Percentiles rank a stretch among this genome's conserved stretches.
Conservation (phyloP, 2,797 vertebrate species). For the Serranus cabrilla region DNA sequence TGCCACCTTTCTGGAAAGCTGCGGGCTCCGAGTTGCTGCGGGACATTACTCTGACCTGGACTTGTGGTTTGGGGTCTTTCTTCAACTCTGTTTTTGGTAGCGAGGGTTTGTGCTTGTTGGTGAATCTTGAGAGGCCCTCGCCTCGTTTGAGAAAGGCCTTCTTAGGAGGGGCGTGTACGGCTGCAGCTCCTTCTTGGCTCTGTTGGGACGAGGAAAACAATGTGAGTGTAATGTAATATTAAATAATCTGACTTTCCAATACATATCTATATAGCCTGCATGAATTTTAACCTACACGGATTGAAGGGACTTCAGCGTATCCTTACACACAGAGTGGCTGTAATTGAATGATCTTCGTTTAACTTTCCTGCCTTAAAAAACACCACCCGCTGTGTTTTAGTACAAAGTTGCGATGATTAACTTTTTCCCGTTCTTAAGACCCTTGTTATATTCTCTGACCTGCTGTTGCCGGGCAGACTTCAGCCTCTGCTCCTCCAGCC, state of each 20-base stretch:
- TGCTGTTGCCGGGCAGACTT: constrained; percentile 68
- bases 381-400: not conserved
- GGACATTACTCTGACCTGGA: constrained; percentile 41
- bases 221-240: not conserved
- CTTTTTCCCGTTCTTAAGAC: not conserved
- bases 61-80: constrained; percentile 40
- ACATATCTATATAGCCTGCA: too few relatives aligned
- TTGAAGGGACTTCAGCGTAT: too few relatives aligned
- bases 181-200: constrained; percentile 47
- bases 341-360: not conserved
- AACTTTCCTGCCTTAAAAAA: not conserved
- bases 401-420: not conserved
- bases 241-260: too few relatives aligned
- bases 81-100: constrained; percentile 61
- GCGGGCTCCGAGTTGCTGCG: constrained; percentile 76
- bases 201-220: constrained; percentile 28
- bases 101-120: constrained; percentile 77
- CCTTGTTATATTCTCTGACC: constrained; percentile 62
- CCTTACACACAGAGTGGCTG: too few relatives aligned
- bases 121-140: constrained; percentile 92
- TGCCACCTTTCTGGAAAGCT: constrained; percentile 69
- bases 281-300: too few relatives aligned
- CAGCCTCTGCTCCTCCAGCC: constrained; percentile 89
- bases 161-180: constrained; percentile 74
- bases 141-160: constrained; percentile 92